Percentiles rank a stretch among this genome's conserved stretches.
Evolutionary conservation across 2,113 vertebrate species (phyloP).

Genomic region (Corydoras sp.): DNA sequence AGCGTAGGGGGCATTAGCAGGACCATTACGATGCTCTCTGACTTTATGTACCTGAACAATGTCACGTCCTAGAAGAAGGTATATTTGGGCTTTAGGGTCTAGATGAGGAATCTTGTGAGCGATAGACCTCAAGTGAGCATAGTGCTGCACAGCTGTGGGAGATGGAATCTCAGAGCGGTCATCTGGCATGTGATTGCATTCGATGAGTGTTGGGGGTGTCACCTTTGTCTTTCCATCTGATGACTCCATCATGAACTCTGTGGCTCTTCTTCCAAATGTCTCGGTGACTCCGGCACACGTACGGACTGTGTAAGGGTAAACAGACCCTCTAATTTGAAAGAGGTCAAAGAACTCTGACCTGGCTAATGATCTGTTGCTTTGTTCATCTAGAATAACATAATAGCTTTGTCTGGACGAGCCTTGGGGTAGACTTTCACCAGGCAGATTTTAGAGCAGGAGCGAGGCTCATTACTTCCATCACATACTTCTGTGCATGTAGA

Average conservation of each 20-base stretch:
- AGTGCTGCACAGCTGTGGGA: background rate
- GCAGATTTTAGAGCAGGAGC: too few relatives aligned
- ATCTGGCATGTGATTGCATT: constrained; percentile 22
- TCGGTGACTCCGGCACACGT: too few relatives aligned
- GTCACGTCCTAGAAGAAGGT: too few relatives aligned
- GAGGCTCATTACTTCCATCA: background rate
- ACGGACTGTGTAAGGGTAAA: constrained; percentile 13
- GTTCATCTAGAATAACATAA: constrained; percentile 8
- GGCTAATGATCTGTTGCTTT: constrained; percentile 31
- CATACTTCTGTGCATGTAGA: constrained; percentile 19
- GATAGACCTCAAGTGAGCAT: constrained; percentile 7
- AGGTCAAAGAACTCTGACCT: background rate
- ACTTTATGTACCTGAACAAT: too few relatives aligned
- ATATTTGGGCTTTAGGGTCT: background rate
- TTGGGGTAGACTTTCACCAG: background rate
- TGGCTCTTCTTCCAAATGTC: background rate
- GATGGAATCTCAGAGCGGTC: constrained; percentile 29
- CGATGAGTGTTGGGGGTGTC: constrained; percentile 10
- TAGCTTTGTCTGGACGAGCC: constrained; percentile 3
- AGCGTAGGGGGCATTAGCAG: too few relatives aligned
- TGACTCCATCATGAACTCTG: constrained; percentile 1
- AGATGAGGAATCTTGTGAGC: background rate
- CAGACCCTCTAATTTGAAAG: background rate
- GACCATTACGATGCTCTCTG: too few relatives aligned
- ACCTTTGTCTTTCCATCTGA: constrained; percentile 3